Evolutionary conservation across 2,888 invertebrate genomes (phyloP).

Genomic region (Hedya salicella): DNA sequence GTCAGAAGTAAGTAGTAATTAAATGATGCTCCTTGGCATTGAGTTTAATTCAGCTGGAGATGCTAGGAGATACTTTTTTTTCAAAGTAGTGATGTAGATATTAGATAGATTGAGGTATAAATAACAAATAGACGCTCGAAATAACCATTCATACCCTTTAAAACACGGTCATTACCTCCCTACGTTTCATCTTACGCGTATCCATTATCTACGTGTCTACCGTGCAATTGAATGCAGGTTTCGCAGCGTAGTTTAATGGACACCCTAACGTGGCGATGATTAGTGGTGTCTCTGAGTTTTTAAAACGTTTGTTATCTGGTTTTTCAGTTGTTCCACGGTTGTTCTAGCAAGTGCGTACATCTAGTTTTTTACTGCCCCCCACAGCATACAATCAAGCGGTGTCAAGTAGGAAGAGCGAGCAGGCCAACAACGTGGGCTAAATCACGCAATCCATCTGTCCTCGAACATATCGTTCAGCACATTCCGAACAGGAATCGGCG

Average conservation of each 20-base stretch:
- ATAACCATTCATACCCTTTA: background rate
- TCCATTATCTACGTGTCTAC: constrained; percentile 7
- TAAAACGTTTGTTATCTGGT: background rate
- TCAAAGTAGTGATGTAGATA: too few relatives aligned
- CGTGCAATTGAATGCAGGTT: constrained; percentile 2
- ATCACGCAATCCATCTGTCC: constrained; percentile 4
- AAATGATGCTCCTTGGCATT: too few relatives aligned
- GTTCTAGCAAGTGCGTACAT: background rate
- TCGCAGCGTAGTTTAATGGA: constrained; percentile 15
- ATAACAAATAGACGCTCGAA: too few relatives aligned
- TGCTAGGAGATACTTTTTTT: too few relatives aligned
- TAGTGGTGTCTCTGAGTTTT: background rate
- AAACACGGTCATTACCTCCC: background rate
- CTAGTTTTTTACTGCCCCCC: constrained; percentile 7
- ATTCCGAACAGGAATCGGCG: constrained; percentile 3
- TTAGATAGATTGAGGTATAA: too few relatives aligned
- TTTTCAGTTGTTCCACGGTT: background rate
- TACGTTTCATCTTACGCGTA: background rate
- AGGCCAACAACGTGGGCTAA: constrained; percentile 20
- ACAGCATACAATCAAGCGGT: constrained; percentile 6
- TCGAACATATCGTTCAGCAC: constrained; percentile 16
- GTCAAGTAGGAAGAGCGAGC: constrained; percentile 17
- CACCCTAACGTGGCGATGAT: constrained; percentile 5
- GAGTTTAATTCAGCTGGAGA: background rate
- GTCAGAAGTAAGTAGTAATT: too few relatives aligned